These are phyloP conservation scores for Electrophaes corylata DNA, from an alignment of 2,888 invertebrate species.

Conservation along the genomic window DNA sequence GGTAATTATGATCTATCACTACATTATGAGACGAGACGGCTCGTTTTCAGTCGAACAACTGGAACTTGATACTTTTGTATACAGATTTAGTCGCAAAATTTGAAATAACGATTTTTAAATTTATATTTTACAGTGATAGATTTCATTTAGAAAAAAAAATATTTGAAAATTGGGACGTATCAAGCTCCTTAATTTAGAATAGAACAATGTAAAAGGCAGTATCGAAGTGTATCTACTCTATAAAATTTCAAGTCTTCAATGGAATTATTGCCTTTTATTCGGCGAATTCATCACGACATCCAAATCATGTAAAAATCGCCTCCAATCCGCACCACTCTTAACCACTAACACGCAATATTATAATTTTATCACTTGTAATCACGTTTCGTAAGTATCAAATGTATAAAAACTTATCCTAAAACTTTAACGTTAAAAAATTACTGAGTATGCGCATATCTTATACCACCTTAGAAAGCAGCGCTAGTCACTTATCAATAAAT, in stretches of 20 bases:
- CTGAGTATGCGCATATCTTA: conserved; percentile 71
- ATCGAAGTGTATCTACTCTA: conserved; percentile 70
- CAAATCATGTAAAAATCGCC: conserved; percentile 50
- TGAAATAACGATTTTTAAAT: not conserved
- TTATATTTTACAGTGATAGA: not conserved
- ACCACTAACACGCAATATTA: conserved; percentile 75
- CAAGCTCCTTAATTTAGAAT: conserved; percentile 54
- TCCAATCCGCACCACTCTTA: conserved; percentile 79
- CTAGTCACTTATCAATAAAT: conserved; percentile 77
- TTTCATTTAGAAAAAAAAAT: not conserved
- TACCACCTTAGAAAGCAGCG: conserved; percentile 75
- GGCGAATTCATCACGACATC: conserved; percentile 54
- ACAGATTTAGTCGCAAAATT: not conserved
- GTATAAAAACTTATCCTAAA: conserved; percentile 80
- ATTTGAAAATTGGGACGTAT: conserved; percentile 12
- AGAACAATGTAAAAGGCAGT: conserved; percentile 77
- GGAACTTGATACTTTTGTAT: conserved; percentile 25
- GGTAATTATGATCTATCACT: conserved; percentile 60
- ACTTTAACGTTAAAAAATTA: conserved; percentile 71
- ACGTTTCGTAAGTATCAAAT: conserved; percentile 84
- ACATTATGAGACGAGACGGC: conserved; percentile 60
- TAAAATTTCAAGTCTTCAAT: conserved; percentile 77
- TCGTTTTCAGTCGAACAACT: conserved; percentile 64
- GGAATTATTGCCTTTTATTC: conserved; percentile 75
- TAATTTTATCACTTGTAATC: conserved; percentile 80